Evolutionary conservation across 2,888 invertebrate genomes (phyloP).

Genomic region (Thera britannica): DNA sequence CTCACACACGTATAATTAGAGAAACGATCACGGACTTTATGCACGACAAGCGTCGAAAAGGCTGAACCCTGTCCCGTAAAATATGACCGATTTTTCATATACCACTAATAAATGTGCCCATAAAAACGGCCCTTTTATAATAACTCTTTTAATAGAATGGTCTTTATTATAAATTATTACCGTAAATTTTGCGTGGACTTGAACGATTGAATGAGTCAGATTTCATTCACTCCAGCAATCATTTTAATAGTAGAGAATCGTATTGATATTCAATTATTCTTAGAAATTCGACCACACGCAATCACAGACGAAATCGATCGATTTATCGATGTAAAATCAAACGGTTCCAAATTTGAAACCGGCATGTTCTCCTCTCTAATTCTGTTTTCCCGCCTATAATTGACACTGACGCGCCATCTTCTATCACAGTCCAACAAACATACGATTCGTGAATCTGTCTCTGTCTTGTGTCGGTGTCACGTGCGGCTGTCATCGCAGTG

Average conservation of each 20-base stretch:
- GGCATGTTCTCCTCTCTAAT: slow-evolving; percentile 78
- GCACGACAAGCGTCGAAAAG: slow-evolving; percentile 82
- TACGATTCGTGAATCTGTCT: slow-evolving; percentile 50
- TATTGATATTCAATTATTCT: slow-evolving; percentile 81
- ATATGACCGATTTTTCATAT: slow-evolving; percentile 76
- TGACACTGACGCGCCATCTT: slow-evolving; percentile 78
- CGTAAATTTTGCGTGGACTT: slow-evolving; percentile 54
- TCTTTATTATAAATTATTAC: slow-evolving; percentile 72
- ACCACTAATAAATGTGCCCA: slow-evolving; percentile 74
- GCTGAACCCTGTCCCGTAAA: slow-evolving; percentile 69
- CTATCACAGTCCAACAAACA: slow-evolving; percentile 52
- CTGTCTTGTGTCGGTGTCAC: slow-evolving; percentile 70
- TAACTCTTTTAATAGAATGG: slow-evolving; percentile 67
- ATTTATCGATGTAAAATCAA: slow-evolving; percentile 83
- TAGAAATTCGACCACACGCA: slow-evolving; percentile 82
- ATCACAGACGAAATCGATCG: slow-evolving; percentile 76
- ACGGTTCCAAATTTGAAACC: slow-evolving; percentile 83
- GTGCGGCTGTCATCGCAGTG: slow-evolving; percentile 80
- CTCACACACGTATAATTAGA: slow-evolving; percentile 78
- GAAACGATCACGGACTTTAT: slow-evolving; percentile 78
- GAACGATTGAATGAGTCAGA: slow-evolving; percentile 66
- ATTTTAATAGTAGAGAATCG: slow-evolving; percentile 73
- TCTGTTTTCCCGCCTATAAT: slow-evolving; percentile 84
- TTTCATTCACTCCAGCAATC: slow-evolving; percentile 73
- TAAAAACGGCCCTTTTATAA: slow-evolving; percentile 62